Conservation (phyloP, 2,797 vertebrate genomes). For the Hirundo rustica region DNA sequence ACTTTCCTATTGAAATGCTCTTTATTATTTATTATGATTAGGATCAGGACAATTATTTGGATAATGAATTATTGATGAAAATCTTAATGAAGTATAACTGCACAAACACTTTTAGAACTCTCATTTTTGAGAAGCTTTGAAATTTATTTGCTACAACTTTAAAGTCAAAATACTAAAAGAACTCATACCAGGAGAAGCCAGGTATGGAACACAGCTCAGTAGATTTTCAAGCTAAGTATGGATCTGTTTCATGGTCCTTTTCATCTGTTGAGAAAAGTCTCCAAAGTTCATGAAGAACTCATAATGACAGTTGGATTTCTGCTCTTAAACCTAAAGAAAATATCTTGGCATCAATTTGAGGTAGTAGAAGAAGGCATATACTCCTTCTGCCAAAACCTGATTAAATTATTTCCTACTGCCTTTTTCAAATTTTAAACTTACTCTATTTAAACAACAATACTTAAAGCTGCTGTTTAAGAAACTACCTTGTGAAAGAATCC, state of each 20-base stretch:
- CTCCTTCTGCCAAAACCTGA: not conserved
- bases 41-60: not conserved
- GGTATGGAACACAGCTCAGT: not conserved
- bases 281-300: not conserved
- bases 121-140: not conserved
- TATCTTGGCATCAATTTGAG: not conserved
- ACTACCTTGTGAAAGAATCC: not conserved
- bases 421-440: not conserved
- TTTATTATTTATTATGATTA: not conserved
- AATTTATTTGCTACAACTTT: not conserved
- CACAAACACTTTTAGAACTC: not conserved
- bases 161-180: not conserved
- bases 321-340: not conserved
- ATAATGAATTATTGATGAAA: not conserved
- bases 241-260: not conserved
- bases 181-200: not conserved
- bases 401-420: not conserved
- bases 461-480: not conserved
- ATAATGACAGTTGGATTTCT: not conserved
- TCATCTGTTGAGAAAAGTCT: not conserved
- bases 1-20: not conserved
- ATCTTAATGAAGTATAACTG: not conserved
- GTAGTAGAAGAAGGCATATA: not conserved
- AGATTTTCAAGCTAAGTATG: not conserved
- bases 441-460: not conserved